phyloP scores from a whole-genome alignment of 2,797 vertebrate genomes.

The Apodemus agrarius region DNA sequence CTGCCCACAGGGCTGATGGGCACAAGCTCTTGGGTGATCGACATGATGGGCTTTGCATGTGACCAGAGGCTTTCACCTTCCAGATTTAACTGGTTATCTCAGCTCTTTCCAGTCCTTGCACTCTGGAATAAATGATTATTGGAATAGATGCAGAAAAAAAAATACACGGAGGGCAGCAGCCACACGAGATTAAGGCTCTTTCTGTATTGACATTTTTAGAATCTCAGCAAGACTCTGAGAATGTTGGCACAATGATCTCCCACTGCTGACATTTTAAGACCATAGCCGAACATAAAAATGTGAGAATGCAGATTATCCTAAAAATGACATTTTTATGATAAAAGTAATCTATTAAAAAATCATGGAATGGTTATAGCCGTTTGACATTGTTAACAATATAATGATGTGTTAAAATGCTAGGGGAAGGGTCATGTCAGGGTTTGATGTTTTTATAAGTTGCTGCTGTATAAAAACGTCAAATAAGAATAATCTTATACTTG shows the following conservation, averaged over 20 bases:
- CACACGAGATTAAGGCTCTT: conserved; percentile 34
- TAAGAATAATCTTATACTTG: conserved; percentile 79
- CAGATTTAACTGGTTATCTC: conserved; percentile 19
- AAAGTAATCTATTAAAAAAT: conserved; percentile 82
- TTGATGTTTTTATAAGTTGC: conserved; percentile 83
- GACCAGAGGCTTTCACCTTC: not conserved
- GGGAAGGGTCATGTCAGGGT: conserved; percentile 82
- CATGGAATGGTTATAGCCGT: conserved; percentile 68
- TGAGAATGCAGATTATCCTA: conserved; percentile 77
- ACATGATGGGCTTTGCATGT: not conserved
- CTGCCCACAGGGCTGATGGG: not conserved
- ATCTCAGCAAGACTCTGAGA: conserved; percentile 50
- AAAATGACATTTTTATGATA: conserved; percentile 79
- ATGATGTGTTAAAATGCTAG: conserved; percentile 82
- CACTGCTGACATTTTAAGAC: conserved; percentile 75
- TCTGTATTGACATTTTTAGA: conserved; percentile 63
- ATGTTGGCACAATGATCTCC: conserved; percentile 43
- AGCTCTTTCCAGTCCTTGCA: conserved; percentile 15
- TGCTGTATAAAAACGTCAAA: conserved; percentile 82
- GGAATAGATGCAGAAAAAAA: not conserved
- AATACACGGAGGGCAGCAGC: not conserved
- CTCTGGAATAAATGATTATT: conserved; percentile 64
- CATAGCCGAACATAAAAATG: conserved; percentile 73
- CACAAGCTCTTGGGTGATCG: not conserved
- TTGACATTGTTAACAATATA: conserved; percentile 81